A percentile compares a stretch with the other conserved stretches of the same genome.
phyloP scores from a whole-genome alignment of 2,888 invertebrate species.

The Nemotelus pantherinus region DNA sequence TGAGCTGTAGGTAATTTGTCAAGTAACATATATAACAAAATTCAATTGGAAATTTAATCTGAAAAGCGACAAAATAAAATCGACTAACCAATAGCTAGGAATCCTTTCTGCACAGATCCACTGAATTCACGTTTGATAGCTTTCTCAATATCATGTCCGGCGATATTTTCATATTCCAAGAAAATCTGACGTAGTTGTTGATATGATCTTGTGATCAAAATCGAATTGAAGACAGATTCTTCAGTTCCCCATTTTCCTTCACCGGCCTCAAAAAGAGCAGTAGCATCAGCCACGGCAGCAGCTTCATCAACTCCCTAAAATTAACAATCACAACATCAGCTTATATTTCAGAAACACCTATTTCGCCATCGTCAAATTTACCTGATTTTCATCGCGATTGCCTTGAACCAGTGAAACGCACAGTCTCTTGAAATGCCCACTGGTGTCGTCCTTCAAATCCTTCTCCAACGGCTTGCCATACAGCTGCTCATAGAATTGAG shows the following conservation, averaged over 20 bases:
- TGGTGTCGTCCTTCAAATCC: conserved; percentile 90
- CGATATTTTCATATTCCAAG: conserved; percentile 82
- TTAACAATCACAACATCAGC: not conserved
- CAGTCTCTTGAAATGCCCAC: conserved; percentile 93
- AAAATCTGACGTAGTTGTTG: conserved; percentile 88
- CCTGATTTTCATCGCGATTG: conserved; percentile 86
- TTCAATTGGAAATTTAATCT: not conserved
- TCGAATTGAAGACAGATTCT: conserved; percentile 86
- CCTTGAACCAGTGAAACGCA: conserved; percentile 88
- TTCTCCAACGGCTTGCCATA: conserved; percentile 84
- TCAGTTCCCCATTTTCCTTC: conserved; percentile 91
- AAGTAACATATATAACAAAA: no score
- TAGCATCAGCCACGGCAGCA: conserved; percentile 84
- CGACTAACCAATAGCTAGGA: conserved; percentile 83
- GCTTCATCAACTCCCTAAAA: conserved; percentile 78
- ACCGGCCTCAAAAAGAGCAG: conserved; percentile 79
- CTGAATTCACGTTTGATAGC: conserved; percentile 90
- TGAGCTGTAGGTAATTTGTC: no score
- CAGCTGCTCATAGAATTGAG: conserved; percentile 85
- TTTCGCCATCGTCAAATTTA: conserved; percentile 46
- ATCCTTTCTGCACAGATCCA: conserved; percentile 84
- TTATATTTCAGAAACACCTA: not conserved
- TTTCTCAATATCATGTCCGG: conserved; percentile 85
- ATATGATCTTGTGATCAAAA: conserved; percentile 87
- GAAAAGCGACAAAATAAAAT: not conserved